These are phyloP conservation scores for Ornithorhynchus anatinus DNA, from an alignment of 2,113 vertebrate species.

Conservation along the genomic window DNA sequence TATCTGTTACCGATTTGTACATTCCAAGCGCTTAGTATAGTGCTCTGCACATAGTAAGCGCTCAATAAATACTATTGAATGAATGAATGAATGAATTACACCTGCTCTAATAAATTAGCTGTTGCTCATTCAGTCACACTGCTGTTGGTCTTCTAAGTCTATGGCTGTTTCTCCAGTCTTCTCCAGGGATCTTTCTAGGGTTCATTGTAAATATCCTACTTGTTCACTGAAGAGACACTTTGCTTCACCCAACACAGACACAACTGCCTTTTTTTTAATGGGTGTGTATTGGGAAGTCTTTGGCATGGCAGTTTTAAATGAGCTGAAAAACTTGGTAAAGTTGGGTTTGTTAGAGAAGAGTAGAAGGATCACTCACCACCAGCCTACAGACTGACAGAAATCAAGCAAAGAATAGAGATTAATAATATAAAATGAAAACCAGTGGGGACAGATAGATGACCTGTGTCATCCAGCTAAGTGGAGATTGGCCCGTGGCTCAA, in stretches of 20 bases:
- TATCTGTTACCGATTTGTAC: no score
- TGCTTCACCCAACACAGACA: background rate
- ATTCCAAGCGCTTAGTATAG: no score
- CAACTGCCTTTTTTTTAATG: background rate
- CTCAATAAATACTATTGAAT: no score
- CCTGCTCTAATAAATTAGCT: background rate
- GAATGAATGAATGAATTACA: no score
- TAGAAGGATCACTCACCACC: background rate
- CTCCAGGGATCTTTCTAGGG: background rate
- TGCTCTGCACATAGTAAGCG: no score
- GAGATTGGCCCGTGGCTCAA: no score
- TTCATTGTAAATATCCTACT: background rate
- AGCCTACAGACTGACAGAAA: slow-evolving; percentile 20
- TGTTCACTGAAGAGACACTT: background rate
- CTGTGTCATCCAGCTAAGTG: no score
- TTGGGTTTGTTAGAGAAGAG: slow-evolving; percentile 37
- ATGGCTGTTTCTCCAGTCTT: background rate
- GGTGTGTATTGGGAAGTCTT: slow-evolving; percentile 4
- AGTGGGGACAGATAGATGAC: no score
- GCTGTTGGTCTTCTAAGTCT: background rate
- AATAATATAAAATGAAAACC: no score
- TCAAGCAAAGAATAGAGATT: background rate
- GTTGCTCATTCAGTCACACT: background rate
- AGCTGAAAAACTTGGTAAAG: slow-evolving; percentile 29
- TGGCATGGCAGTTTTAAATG: slow-evolving; percentile 36